Conservation (phyloP, 2,113 vertebrate genomes). For the Prunella himalayana region DNA sequence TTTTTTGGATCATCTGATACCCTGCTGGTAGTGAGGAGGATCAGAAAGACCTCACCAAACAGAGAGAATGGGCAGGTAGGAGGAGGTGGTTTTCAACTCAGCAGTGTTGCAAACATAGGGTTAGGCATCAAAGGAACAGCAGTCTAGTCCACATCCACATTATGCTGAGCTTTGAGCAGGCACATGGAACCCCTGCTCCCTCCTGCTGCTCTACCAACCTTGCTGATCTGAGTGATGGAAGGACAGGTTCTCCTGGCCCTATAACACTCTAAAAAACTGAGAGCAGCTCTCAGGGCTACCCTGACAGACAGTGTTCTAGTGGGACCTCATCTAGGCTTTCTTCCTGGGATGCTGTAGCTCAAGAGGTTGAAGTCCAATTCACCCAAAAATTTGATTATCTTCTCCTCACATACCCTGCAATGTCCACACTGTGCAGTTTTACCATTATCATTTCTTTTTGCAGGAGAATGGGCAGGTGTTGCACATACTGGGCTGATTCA, state of each 20-base stretch:
- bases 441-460: rapidly evolving
- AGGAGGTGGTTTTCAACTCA: not conserved
- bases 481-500: not conserved
- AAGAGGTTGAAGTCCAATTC: not conserved
- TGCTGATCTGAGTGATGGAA: not conserved
- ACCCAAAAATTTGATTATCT: not conserved
- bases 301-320: not conserved
- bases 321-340: not conserved
- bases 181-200: not conserved
- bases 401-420: not conserved
- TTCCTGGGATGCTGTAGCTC: not conserved
- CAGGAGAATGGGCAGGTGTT: not conserved
- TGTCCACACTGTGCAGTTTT: not conserved
- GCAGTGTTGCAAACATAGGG: not conserved
- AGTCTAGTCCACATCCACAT: not conserved
- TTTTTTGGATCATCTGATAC: not conserved
- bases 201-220: not conserved
- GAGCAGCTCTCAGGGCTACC: not conserved
- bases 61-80: not conserved
- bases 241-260: not conserved
- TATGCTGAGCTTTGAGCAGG: not conserved
- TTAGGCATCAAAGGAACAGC: not conserved
- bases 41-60: not conserved
- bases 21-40: not conserved
- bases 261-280: not conserved